Percentiles rank a stretch among this genome's conserved stretches.
Evolutionary conservation across 2,113 vertebrate genomes (phyloP).

Genomic region (Gallinago undulata): DNA sequence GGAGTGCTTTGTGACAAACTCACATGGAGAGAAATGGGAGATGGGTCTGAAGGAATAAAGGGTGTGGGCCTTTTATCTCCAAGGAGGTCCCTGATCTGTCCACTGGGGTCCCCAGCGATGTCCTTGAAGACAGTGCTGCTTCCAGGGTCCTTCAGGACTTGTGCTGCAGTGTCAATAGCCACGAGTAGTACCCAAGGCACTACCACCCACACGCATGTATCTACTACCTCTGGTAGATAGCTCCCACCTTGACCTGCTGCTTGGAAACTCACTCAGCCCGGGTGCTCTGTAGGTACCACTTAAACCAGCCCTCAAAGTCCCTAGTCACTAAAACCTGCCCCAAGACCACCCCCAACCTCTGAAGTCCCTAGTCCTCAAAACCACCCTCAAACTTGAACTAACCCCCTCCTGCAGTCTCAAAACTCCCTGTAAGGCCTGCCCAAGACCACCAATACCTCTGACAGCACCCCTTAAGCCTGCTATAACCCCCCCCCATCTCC

Average conservation of each 20-base stretch:
- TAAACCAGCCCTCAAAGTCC: background rate
- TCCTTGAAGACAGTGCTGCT: background rate
- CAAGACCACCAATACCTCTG: background rate
- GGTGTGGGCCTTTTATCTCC: background rate
- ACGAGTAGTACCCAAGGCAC: background rate
- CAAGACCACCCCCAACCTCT: background rate
- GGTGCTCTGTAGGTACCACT: background rate
- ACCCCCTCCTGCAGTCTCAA: background rate
- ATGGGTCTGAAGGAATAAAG: background rate
- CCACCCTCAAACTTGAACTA: background rate
- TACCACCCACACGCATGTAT: no score
- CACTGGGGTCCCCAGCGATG: background rate
- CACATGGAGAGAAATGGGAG: background rate
- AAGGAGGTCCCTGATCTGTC: background rate
- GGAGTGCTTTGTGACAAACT: background rate
- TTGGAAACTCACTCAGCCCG: background rate
- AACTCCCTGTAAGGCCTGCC: background rate
- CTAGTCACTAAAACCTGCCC: background rate
- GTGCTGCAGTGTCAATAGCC: background rate
- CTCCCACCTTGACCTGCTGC: background rate
- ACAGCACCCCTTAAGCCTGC: background rate
- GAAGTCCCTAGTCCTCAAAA: background rate
- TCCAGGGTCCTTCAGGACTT: background rate
- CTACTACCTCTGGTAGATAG: background rate
- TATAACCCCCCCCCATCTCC: background rate